Percentiles rank a stretch among this genome's conserved stretches.
phyloP scores from a whole-genome alignment of 1,140 invertebrate genomes.

The Kradibia gibbosae region DNA sequence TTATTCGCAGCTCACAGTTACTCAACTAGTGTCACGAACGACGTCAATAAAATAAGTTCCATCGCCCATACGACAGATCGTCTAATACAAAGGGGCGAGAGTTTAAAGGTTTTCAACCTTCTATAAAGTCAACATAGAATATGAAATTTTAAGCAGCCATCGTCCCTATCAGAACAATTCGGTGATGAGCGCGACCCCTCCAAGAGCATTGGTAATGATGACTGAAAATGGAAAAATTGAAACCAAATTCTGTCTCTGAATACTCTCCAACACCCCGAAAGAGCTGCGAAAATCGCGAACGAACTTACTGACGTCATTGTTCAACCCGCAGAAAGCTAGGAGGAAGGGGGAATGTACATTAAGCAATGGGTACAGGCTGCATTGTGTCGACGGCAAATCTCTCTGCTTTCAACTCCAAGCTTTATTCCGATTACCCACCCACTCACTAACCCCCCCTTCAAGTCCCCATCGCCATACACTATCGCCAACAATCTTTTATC shows the following conservation, averaged over 20 bases:
- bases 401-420: background rate
- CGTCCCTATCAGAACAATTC: conserved; percentile 55
- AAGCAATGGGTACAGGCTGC: conserved; percentile 48
- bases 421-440: conserved; percentile 1
- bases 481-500: background rate
- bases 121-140: conserved; percentile 53
- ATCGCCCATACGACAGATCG: background rate
- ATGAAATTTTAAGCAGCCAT: conserved; percentile 63
- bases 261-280: conserved; percentile 24
- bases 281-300: conserved; percentile 19
- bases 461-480: too few species aligned
- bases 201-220: conserved; percentile 54
- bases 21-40: conserved; percentile 51
- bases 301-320: conserved; percentile 57
- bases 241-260: conserved; percentile 24
- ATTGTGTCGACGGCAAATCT: conserved; percentile 59
- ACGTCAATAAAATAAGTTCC: conserved; percentile 43
- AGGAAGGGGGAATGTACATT: conserved; percentile 52
- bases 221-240: conserved; percentile 26
- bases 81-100: conserved; percentile 5
- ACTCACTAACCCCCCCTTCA: too few species aligned
- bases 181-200: conserved; percentile 55
- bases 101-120: conserved; percentile 26
- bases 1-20: conserved; percentile 28
- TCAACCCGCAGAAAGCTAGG: too few species aligned